Evolutionary conservation across 2,888 invertebrate genomes (phyloP).

Genomic region (Acleris cristana): DNA sequence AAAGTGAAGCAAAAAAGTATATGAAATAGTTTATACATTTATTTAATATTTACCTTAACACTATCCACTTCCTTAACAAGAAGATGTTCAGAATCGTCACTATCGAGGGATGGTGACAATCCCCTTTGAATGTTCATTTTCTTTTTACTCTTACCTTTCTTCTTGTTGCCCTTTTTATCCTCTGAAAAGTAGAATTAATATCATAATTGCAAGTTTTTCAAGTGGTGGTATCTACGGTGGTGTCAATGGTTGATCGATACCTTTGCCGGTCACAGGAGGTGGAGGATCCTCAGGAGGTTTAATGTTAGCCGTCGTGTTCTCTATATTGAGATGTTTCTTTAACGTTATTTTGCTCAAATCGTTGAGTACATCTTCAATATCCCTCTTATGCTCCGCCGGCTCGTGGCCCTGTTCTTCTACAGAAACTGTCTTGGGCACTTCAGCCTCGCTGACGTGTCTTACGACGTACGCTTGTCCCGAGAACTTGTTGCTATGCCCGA

Average conservation of each 20-base stretch:
- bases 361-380: constrained; percentile 75
- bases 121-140: constrained; percentile 46
- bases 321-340: constrained; percentile 74
- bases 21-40: too few relatives aligned
- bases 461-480: constrained; percentile 68
- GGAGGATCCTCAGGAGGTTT: constrained; percentile 69
- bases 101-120: constrained; percentile 60
- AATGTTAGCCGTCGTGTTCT: constrained; percentile 78
- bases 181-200: constrained; percentile 45
- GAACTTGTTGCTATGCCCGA: constrained; percentile 65
- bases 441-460: constrained; percentile 67
- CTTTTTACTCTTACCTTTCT: constrained; percentile 67
- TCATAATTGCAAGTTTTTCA: neutral
- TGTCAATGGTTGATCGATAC: neutral
- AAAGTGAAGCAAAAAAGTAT: neutral
- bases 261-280: constrained; percentile 58
- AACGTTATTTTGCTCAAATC: constrained; percentile 77
- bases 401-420: constrained; percentile 71
- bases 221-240: neutral
- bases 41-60: constrained; percentile 61
- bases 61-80: constrained; percentile 74
- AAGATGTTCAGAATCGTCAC: constrained; percentile 73
- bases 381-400: constrained; percentile 62
- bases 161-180: constrained; percentile 69
- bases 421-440: constrained; percentile 57